phyloP scores from a whole-genome alignment of 2,888 invertebrate species.

The Chromoteleia sp. region DNA sequence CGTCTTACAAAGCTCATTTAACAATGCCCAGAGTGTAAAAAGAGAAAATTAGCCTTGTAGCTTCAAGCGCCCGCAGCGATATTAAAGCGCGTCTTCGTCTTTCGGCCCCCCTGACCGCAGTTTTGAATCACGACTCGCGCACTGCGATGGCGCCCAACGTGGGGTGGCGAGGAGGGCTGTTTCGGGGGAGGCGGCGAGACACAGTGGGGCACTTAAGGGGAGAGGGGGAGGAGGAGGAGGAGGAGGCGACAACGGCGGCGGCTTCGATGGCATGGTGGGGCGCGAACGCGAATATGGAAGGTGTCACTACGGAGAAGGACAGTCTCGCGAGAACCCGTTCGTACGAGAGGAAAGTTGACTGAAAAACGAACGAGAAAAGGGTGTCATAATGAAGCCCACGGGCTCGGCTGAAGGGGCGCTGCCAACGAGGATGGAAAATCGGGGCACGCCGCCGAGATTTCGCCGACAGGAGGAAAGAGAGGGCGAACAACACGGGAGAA shows the following conservation, averaged over 20 bases:
- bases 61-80: slow-evolving; percentile 50
- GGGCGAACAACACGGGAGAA: slow-evolving; percentile 22
- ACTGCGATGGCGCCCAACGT: slow-evolving; percentile 68
- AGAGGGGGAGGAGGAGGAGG: slow-evolving; percentile 53
- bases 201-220: slow-evolving; percentile 40
- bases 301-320: slow-evolving; percentile 59
- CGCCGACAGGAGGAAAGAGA: slow-evolving; percentile 25
- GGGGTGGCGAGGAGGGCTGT: slow-evolving; percentile 9
- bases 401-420: slow-evolving; percentile 59
- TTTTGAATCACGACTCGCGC: slow-evolving; percentile 80
- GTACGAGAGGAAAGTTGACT: slow-evolving; percentile 55
- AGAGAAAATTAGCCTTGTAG: slow-evolving; percentile 62
- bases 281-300: slow-evolving; percentile 59
- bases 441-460: slow-evolving; percentile 39
- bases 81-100: slow-evolving; percentile 70
- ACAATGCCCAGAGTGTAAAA: slow-evolving; percentile 45
- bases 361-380: slow-evolving; percentile 74
- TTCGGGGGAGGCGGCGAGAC: slow-evolving; percentile 38
- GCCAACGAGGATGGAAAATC: slow-evolving; percentile 44
- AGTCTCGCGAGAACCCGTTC: slow-evolving; percentile 22
- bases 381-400: slow-evolving; percentile 78
- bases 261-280: slow-evolving; percentile 45
- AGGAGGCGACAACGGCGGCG: slow-evolving; percentile 22
- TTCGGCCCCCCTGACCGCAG: slow-evolving; percentile 76
- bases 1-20: slow-evolving; percentile 32